Conservation (phyloP, 2,797 vertebrate species). For the Sus cebifrons region DNA sequence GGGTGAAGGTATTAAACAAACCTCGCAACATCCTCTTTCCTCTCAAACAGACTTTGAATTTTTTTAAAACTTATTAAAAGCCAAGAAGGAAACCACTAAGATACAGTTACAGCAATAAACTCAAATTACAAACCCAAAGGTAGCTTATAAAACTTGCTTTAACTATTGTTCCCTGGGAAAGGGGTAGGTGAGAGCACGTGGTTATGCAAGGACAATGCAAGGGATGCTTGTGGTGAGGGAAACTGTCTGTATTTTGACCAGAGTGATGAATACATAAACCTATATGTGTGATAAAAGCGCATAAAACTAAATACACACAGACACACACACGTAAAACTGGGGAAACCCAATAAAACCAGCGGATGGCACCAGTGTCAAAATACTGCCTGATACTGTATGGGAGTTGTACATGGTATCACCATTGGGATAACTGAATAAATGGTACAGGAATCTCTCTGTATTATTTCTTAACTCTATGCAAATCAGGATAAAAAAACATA, state of each 20-base stretch:
- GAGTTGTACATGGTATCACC: neutral
- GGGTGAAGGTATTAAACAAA: neutral
- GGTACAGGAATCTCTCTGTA: neutral
- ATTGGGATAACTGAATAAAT: neutral
- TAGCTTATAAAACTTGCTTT: conserved; percentile 53
- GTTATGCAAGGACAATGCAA: neutral
- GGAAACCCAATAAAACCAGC: neutral
- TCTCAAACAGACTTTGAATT: conserved; percentile 12
- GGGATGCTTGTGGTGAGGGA: neutral
- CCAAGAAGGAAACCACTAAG: neutral
- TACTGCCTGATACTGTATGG: neutral
- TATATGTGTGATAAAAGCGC: neutral
- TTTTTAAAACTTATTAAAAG: conserved; percentile 59
- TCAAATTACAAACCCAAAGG: conserved; percentile 36
- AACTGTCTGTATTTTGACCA: neutral
- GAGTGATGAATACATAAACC: neutral
- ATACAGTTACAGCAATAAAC: conserved; percentile 7
- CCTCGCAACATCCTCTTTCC: neutral
- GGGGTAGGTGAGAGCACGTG: neutral
- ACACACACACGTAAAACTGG: neutral
- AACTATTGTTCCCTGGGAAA: neutral
- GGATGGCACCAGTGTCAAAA: neutral
- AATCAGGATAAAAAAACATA: neutral
- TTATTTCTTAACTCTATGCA: neutral
- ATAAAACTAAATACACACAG: neutral